phyloP scores from a whole-genome alignment of 2,113 vertebrate genomes.

The Hydrolagus affinis region DNA sequence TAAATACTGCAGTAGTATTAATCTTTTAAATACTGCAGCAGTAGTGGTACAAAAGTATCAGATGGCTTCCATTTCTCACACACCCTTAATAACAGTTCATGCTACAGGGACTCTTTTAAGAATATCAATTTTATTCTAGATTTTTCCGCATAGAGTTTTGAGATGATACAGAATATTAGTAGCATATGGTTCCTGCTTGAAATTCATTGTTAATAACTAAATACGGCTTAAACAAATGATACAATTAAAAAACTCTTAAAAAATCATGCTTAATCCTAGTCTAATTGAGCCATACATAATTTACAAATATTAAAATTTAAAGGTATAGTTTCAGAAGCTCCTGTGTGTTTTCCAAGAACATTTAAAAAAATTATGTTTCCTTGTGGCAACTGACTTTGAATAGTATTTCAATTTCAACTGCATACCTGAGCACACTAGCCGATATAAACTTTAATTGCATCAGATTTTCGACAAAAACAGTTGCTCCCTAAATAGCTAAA shows the following conservation, averaged over 20 bases:
- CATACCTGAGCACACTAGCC: too few species aligned
- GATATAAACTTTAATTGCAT: too few species aligned
- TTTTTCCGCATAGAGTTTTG: neutral
- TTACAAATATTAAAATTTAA: neutral
- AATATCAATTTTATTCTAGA: neutral
- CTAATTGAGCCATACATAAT: neutral
- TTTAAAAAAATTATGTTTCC: neutral
- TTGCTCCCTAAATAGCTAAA: neutral
- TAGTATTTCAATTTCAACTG: neutral
- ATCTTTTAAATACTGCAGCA: neutral
- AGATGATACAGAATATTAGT: neutral
- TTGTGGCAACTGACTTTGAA: neutral
- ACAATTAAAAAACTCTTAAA: neutral
- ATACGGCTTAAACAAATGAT: neutral
- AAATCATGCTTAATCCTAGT: neutral
- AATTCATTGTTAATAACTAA: too few species aligned
- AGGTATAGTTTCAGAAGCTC: neutral
- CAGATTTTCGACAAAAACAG: too few species aligned
- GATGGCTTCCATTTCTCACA: neutral
- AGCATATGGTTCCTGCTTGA: too few species aligned
- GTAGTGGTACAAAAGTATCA: neutral
- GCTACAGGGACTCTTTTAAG: neutral
- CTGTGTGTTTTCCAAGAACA: neutral
- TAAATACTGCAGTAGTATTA: neutral
- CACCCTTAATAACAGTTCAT: neutral